Evolutionary conservation across 2,797 vertebrate species (phyloP), one percentile per base, ranked within the genome.

Genomic region (Lemur catta): DNA sequence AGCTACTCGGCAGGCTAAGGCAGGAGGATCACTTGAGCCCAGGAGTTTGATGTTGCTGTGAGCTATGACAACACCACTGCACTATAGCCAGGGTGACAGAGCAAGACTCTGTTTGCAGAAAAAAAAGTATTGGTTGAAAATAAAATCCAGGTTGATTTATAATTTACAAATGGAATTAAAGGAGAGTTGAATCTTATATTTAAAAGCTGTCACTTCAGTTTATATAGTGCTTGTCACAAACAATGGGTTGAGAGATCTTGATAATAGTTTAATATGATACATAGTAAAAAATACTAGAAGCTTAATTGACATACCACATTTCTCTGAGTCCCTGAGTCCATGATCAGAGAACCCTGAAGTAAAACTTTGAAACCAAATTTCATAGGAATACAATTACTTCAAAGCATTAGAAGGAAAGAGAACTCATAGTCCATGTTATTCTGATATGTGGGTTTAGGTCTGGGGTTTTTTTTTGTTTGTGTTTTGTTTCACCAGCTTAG

Each of bases 121-220:
- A 65, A n/a, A 65, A n/a, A 65, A 61, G 26, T 55, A 67, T n/a
- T 95, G 48, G 15, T 50, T 92, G 59, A 69, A 61, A 91, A 67
- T 65, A 76, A 88, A 88, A 78, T 59, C 50, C 41, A 86, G 24
- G n/a, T 91, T 82, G 63, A 72, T 91, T 88, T 84, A 91, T 67
- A 81, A 74, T 91, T 91, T 94, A 79, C 50, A 93, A 35, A 50
- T 76, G 7, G 18, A 76, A 92, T 86, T 95, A 72, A 81, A 92
- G 17, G 46, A 84, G 17, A 96, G 79, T 85, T 82, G 76, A 55
- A 97, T 87, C 59, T 88, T 79, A 72, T 90, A 84, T 72, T 95
- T 84, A 41, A 91, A 89, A 86, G 20, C 30, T 96, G 41, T 87
- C 33, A 17, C 26, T 90, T 92, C 41, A 79, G 26, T 55, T 67